Conservation (phyloP, 2,888 invertebrate genomes). For the Erebia palarica region DNA sequence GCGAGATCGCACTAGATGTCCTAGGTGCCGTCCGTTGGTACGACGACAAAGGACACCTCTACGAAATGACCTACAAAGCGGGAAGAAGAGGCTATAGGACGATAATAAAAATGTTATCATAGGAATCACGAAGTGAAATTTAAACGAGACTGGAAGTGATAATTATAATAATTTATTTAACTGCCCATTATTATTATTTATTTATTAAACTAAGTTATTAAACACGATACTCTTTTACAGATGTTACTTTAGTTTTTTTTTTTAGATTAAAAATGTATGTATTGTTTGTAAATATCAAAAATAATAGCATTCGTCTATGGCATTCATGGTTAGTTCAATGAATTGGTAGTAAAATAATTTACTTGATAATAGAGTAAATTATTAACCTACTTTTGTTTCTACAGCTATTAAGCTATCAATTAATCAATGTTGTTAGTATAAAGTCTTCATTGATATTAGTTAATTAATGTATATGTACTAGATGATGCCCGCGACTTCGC, state of each 20-base stretch:
- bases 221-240: slow-evolving; percentile 14
- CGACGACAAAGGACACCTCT: slow-evolving; percentile 72
- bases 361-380: too few relatives aligned
- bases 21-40: slow-evolving; percentile 76
- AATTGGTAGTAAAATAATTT: too few relatives aligned
- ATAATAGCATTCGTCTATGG: too few relatives aligned
- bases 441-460: too few relatives aligned
- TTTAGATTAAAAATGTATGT: too few relatives aligned
- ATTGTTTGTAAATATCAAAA: too few relatives aligned
- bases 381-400: too few relatives aligned
- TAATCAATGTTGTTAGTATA: too few relatives aligned
- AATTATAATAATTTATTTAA: slow-evolving; percentile 42
- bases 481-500: too few relatives aligned
- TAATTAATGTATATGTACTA: too few relatives aligned
- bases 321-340: too few relatives aligned
- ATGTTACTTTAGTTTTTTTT: neutral
- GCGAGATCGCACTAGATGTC: slow-evolving; percentile 67
- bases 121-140: slow-evolving; percentile 35
- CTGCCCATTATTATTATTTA: slow-evolving; percentile 42
- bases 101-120: slow-evolving; percentile 68
- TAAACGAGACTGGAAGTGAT: slow-evolving; percentile 50
- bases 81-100: slow-evolving; percentile 77
- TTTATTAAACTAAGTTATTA: slow-evolving; percentile 47
- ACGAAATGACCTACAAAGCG: slow-evolving; percentile 78
- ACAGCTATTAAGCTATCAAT: too few relatives aligned